phyloP scores from a whole-genome alignment of 23 tunicate species.

The Ascidia mentula region DNA sequence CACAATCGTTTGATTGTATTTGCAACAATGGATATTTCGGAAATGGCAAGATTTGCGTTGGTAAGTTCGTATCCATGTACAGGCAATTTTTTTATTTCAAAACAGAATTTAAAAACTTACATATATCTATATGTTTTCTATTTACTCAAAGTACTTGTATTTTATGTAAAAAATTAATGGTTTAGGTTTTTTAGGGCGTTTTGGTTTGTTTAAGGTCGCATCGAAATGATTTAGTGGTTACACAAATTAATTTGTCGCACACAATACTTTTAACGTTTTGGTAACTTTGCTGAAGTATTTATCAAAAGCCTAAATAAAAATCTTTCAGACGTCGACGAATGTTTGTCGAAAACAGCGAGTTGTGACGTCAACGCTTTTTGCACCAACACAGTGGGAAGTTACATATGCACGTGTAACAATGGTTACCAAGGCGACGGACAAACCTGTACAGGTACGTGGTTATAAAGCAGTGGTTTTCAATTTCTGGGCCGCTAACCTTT shows the following conservation, averaged over 20 bases:
- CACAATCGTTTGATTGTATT: slow-evolving; percentile 21
- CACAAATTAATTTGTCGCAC: no score
- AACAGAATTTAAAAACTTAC: neutral
- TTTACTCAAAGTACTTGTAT: no score
- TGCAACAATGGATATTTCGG: slow-evolving; percentile 24
- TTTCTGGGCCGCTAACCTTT: neutral
- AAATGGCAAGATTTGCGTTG: neutral
- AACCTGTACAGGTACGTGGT: neutral
- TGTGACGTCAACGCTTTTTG: neutral
- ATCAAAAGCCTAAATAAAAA: neutral
- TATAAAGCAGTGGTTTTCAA: neutral
- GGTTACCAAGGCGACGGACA: neutral
- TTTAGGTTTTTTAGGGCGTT: no score
- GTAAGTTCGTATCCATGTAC: neutral
- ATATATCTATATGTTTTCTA: neutral
- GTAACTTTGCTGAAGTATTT: neutral
- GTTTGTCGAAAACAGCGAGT: neutral
- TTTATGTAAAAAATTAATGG: no score
- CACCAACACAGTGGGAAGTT: neutral
- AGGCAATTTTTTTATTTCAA: neutral
- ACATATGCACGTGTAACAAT: neutral
- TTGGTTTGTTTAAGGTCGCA: no score
- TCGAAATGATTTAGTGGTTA: no score
- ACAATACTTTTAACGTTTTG: neutral
- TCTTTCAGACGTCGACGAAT: neutral